Evolutionary conservation across 2,888 invertebrate genomes (phyloP), one percentile per base, ranked within the genome.

Genomic region (Acanthosepion lycidas): DNA sequence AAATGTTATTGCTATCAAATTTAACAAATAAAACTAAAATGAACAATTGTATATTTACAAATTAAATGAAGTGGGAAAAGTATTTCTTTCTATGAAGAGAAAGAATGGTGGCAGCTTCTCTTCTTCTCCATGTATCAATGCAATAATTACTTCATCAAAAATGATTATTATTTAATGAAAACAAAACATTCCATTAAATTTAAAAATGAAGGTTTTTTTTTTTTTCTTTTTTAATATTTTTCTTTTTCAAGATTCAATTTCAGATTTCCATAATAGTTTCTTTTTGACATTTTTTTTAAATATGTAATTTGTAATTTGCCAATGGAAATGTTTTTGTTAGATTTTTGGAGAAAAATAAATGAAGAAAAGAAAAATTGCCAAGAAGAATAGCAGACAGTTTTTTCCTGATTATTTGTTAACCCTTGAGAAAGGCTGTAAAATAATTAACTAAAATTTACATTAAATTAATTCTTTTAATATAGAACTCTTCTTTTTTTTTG

Each of bases 391-490:
- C 78, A 28, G 28, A 6, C 42, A 3, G 0, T n/a, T 78, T n/a
- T 78, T 78, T 59, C 23, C 6, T n/a, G 12, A n/a, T n/a, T 78
- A 23, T 78, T n/a, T 78, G n/a, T 78, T 78, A 78, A 78, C n/a
- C 78, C 78, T 78, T 78, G n/a, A 78, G 78, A 33, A 78, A 78
- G 3, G 15, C 78, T n/a, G n/a, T 3, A 15, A 78, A 78, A 78
- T 78, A 78, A 78, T 78, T 78, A 78, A 78, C n/a, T n/a, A n/a
- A 78, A 78, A 78, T 78, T 78, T 78, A 78, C 78, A n/a, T 78
- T n/a, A n/a, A 78, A 78, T 78, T n/a, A 78, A 15, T 78, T 78
- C 8, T n/a, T 78, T 78, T 78, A 33, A 78, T 12, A 78, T 78
- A n/a, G 8, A 78, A 15, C 12, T 15, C n/a, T 5, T 33, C 18